phyloP scores from a whole-genome alignment of 1,140 invertebrate species.

The Dinoponera quadriceps region DNA sequence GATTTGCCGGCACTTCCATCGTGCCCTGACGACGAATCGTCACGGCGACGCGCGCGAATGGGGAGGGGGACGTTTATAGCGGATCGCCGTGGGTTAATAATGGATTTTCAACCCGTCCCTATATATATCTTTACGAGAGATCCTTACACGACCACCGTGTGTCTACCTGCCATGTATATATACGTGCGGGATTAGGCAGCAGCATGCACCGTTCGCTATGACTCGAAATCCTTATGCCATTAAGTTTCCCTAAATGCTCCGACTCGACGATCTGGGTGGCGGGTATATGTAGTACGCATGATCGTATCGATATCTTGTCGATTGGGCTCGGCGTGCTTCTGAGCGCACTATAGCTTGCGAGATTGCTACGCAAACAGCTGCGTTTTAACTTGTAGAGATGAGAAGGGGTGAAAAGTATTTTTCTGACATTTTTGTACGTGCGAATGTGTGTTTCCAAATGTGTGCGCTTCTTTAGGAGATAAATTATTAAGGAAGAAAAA shows the following conservation, averaged over 20 bases:
- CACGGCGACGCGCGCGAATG: constrained; percentile 5
- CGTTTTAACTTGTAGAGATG: neutral
- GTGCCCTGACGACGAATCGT: constrained; percentile 6
- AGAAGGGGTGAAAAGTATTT: neutral
- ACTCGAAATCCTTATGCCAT: constrained; percentile 77
- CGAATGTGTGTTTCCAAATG: no score
- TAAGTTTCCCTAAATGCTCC: constrained; percentile 81
- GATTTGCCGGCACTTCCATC: neutral
- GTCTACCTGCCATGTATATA: constrained; percentile 80
- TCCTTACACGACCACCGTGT: constrained; percentile 75
- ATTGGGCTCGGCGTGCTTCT: neutral
- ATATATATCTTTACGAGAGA: constrained; percentile 80
- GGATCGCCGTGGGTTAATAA: constrained; percentile 79
- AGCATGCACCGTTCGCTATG: constrained; percentile 63
- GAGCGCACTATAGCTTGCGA: neutral
- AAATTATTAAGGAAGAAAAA: no score
- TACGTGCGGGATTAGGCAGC: constrained; percentile 81
- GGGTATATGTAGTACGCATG: constrained; percentile 22
- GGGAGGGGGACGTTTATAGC: constrained; percentile 74
- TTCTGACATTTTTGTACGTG: no score
- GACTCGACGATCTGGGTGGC: constrained; percentile 1
- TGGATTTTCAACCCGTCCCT: constrained; percentile 83
- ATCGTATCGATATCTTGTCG: constrained; percentile 47
- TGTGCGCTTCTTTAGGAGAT: no score
- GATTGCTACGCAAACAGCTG: neutral